A percentile compares a stretch with the other conserved stretches of the same genome.
Evolutionary conservation across 2,888 invertebrate genomes (phyloP).

Genomic region (Caenorhabditis sinica): DNA sequence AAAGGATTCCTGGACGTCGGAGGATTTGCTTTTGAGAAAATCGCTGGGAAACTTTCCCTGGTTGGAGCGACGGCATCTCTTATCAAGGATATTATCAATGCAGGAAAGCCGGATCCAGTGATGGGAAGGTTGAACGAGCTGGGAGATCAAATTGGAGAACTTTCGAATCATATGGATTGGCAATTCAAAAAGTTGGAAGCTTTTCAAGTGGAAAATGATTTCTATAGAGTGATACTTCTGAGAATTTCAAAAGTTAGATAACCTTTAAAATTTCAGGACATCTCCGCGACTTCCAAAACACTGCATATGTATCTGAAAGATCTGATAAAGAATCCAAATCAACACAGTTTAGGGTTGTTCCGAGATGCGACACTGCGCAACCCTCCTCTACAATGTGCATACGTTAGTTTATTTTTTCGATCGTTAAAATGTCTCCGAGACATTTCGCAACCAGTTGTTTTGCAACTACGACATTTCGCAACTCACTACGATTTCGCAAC

Average conservation of each 20-base stretch:
- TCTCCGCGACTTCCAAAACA: neutral
- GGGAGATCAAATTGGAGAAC: neutral
- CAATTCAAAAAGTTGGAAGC: conserved; percentile 8
- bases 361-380: neutral
- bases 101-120: neutral
- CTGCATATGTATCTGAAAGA: neutral
- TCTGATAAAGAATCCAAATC: neutral
- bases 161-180: conserved; percentile 1
- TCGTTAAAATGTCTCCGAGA: no score
- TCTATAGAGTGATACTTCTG: neutral
- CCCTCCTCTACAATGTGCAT: conserved; percentile 18
- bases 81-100: neutral
- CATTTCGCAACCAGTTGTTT: no score
- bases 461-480: no score
- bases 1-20: neutral
- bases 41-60: neutral
- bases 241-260: no score
- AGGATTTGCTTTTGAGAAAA: neutral
- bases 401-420: neutral
- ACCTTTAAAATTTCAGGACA: neutral
- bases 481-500: no score
- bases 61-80: neutral
- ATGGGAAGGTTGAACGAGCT: neutral
- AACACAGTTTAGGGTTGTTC: neutral
- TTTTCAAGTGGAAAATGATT: conserved; percentile 8